Base-by-base conservation (phyloP, 2,888 invertebrate genomes). In the Conchocele bisecta region DNA sequence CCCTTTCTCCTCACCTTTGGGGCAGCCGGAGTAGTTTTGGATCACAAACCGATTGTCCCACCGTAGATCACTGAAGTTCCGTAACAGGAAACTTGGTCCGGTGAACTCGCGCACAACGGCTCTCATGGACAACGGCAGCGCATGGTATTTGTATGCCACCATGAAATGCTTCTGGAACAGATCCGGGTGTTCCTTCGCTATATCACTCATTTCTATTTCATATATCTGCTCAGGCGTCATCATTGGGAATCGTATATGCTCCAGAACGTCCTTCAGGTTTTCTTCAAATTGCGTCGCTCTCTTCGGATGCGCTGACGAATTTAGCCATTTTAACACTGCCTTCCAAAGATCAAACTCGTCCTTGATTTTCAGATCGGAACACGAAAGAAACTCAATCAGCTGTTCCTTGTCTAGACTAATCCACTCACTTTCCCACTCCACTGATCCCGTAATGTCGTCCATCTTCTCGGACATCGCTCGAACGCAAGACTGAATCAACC, bases 161-260 rank as follows among this genome's bases (percentile, higher is more conserved):
- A 91, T 85, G 41, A 92, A 85, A 59, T 88, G 84, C 3, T 89
- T 88, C 61, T 89, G 89, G 74, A 91, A 91, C 22, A 91, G 75
- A 15, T 88, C 86, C 15, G 87, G 84, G 71, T 90, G 84, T 48
- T 85, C 94, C 84, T 95, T 95, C 1, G 95, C 95, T 6, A 98
- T 92, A 0, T 96, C 95, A 17, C 94, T 95, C 15, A 96, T 92
- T 57, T 98, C 92, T 24, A 98, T 91, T 88, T 96, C 95, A 3
- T 96, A 96, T 77, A 98, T 91, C 91, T 98, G 97, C 60, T 95
- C 93, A 0, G 97, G 96, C 15, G 96, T 95, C 97, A 98, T 98
- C 97, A 98, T 98, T 0, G 98, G 97, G 91, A 98, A 98, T 80
- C 96, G 93, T 69, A 97, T 94, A 76, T 95, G 94, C 0, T 94